phyloP scores from a whole-genome alignment of 1,140 invertebrate species.

The Paraescarpia echinospica region DNA sequence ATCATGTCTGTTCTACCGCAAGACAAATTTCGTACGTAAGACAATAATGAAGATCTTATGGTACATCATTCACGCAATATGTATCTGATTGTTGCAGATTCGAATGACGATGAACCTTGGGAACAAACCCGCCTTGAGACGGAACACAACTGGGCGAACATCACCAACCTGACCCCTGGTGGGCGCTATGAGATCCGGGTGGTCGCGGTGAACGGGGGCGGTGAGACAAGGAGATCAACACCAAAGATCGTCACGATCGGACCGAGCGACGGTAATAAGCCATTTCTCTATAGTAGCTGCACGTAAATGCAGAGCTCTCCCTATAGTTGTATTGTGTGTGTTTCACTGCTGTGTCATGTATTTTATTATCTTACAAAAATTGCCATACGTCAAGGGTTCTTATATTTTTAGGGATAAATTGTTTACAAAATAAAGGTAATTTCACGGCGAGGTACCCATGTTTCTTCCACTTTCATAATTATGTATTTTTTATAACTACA shows the following conservation, averaged over 20 bases:
- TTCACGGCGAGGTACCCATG: not conserved
- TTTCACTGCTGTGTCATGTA: not conserved
- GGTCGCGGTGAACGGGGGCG: slow-evolving; percentile 83
- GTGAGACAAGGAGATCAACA: slow-evolving; percentile 21
- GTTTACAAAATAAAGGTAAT: too few species aligned
- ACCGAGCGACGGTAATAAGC: not conserved
- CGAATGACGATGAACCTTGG: slow-evolving; percentile 16
- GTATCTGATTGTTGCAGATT: not conserved
- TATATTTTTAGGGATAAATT: too few species aligned
- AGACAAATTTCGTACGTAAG: too few species aligned
- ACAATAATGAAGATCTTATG: too few species aligned
- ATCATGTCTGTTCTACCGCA: too few species aligned
- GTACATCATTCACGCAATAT: not conserved
- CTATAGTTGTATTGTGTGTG: not conserved
- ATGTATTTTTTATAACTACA: not conserved
- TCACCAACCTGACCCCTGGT: slow-evolving; percentile 80
- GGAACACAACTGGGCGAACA: slow-evolving; percentile 57
- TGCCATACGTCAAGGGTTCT: too few species aligned
- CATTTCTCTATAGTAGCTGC: not conserved
- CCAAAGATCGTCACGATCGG: slow-evolving; percentile 23
- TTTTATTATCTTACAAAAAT: slow-evolving; percentile 13
- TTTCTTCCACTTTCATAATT: not conserved
- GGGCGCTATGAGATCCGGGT: slow-evolving; percentile 81
- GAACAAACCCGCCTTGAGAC: slow-evolving; percentile 23
- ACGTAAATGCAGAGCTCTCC: not conserved